Base-by-base conservation (phyloP, 2,797 vertebrate species). In the Phaenicophaeus curvirostris region DNA sequence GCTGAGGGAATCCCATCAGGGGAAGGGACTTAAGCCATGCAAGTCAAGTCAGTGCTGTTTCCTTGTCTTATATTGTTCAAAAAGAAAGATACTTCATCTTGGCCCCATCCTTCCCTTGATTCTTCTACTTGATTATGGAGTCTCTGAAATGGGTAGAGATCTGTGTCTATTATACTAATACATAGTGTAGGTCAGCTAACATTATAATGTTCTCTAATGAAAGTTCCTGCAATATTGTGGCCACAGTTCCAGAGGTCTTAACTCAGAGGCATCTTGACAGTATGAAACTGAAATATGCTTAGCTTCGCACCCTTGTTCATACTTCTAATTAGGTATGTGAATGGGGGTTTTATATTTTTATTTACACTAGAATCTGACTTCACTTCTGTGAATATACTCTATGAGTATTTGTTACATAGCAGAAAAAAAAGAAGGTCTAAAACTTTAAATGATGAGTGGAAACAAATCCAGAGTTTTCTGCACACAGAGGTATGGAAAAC, bases 1-100 rank as follows among this genome's bases (percentile, higher is more conserved):
- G 33, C 8, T 11, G 18, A 78, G 33, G 19, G 46, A 54, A 5
- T 61, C 5, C 0, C 0, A 1, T 23, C 54, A 50, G 16, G 28
- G 41, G 37, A 72, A 90, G 74, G 37, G 8, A 46, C 30, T 72
- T 50, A 33, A 48, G n/a, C 20, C 31, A 12, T 69, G 39, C 5
- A 6, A 33, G 35, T 31, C 2, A 0, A 6, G 6, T 42, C 28
- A 75, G 33, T 20, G 28, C 14, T 74, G 7, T 55, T 87, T 73
- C 11, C 28, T 12, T 19, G 25, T 41, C 23, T 79, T 53, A 33
- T 25, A 5, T 83, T 80, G 44, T 79, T 81, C 71, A 59, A 35
- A 63, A 58, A 28, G 28, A 84, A n/a, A 42, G 10, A n/a, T 23
- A 79, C 35, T 20, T 59, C 18, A 16, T 62, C 28, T 63, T 42